A percentile compares a stretch with the other conserved stretches of the same genome.
These are phyloP conservation scores for Dioctria rufipes DNA, from an alignment of 2,888 invertebrate species.

Conservation along the genomic window DNA sequence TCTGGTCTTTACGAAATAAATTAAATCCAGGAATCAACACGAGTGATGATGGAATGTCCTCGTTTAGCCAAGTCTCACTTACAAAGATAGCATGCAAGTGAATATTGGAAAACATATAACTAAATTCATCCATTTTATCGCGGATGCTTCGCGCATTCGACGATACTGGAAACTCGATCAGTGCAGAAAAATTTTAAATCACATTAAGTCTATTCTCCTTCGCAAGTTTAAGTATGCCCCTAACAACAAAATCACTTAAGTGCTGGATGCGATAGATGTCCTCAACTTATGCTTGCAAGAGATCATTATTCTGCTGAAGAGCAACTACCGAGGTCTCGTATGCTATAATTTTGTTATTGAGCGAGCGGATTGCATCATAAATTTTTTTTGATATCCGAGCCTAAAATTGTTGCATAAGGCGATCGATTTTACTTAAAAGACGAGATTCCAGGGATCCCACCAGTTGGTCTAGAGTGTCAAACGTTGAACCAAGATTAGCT, in stretches of 20 bases:
- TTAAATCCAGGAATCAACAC: too few species aligned
- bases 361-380: not conserved
- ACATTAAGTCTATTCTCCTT: not conserved
- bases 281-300: not conserved
- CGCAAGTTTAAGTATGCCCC: not conserved
- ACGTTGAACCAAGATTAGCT: too few species aligned
- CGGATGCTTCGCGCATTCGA: not conserved
- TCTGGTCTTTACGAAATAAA: too few species aligned
- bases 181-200: not conserved
- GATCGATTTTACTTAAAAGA: not conserved
- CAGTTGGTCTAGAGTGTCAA: not conserved
- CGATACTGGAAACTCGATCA: not conserved
- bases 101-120: too few species aligned
- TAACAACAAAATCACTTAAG: not conserved
- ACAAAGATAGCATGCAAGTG: too few species aligned
- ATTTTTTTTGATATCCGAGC: not conserved
- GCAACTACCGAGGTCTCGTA: not conserved
- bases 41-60: too few species aligned
- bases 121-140: too few species aligned
- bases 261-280: not conserved
- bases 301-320: not conserved
- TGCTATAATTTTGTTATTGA: not conserved
- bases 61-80: too few species aligned
- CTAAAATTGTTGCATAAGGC: not conserved
- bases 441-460: not conserved